phyloP scores from a whole-genome alignment of 2,888 invertebrate genomes.

The Nomada goodeniana region DNA sequence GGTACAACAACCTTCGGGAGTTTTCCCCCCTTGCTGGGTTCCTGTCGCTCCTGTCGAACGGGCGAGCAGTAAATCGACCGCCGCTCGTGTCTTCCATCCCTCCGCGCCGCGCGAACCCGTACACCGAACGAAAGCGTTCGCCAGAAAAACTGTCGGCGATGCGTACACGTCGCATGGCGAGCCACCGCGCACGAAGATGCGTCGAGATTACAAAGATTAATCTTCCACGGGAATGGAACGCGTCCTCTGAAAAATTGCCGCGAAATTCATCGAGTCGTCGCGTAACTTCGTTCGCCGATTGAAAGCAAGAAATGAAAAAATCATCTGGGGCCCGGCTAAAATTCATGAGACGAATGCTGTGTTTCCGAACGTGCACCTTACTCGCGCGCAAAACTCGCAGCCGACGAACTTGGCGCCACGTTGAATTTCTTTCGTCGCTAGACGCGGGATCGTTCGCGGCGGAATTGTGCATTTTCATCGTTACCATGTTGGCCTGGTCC shows the following conservation, averaged over 20 bases:
- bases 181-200: slow-evolving; percentile 53
- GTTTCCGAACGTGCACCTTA: neutral
- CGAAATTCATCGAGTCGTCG: slow-evolving; percentile 18
- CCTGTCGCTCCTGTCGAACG: slow-evolving; percentile 42
- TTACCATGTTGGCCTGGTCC: slow-evolving; percentile 18
- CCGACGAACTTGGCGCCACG: neutral
- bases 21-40: slow-evolving; percentile 33
- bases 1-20: slow-evolving; percentile 52
- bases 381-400: neutral
- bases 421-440: slow-evolving; percentile 15
- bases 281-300: no score
- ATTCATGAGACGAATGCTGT: neutral
- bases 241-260: slow-evolving; percentile 41
- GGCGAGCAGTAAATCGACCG: slow-evolving; percentile 62
- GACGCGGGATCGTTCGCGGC: neutral
- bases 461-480: slow-evolving; percentile 20
- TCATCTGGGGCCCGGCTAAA: neutral
- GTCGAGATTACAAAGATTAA: slow-evolving; percentile 58
- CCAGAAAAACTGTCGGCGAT: slow-evolving; percentile 63
- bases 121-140: slow-evolving; percentile 49
- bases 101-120: slow-evolving; percentile 39
- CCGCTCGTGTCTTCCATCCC: slow-evolving; percentile 47
- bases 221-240: slow-evolving; percentile 18
- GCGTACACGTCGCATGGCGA: slow-evolving; percentile 50
- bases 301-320: neutral